phyloP scores from a whole-genome alignment of 2,888 invertebrate species.

The Coelopa pilipes region DNA sequence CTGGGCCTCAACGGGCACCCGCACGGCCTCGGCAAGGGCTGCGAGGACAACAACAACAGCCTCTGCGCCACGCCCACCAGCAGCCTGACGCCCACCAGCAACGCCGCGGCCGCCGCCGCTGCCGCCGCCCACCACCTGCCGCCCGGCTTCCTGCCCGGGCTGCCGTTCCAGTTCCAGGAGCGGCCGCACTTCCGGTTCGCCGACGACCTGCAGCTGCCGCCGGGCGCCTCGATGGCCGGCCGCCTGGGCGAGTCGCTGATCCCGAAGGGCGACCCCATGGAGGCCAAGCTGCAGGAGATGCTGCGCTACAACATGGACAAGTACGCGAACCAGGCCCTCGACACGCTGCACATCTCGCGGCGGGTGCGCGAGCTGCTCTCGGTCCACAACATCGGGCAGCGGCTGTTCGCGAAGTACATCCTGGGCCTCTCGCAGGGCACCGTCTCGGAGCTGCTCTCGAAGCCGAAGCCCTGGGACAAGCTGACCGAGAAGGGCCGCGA shows the following conservation, averaged over 20 bases:
- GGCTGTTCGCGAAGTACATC: constrained; percentile 98
- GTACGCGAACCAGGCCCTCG: constrained; percentile 91
- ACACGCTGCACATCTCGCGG: constrained; percentile 94
- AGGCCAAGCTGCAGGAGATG: constrained; percentile 92
- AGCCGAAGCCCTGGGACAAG: constrained; percentile 99
- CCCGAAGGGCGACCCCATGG: constrained; percentile 94
- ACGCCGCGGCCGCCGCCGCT: constrained; percentile 52
- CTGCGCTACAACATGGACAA: constrained; percentile 95
- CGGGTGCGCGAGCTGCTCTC: constrained; percentile 93
- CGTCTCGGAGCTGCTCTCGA: constrained; percentile 96
- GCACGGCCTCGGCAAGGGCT: constrained; percentile 35
- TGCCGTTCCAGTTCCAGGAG: constrained; percentile 79
- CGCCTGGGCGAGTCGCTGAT: constrained; percentile 89
- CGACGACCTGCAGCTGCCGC: constrained; percentile 81
- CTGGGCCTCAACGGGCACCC: constrained; percentile 53
- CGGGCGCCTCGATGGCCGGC: constrained; percentile 82
- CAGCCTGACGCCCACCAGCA: constrained; percentile 37
- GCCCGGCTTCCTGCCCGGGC: constrained; percentile 67
- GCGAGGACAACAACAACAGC: constrained; percentile 61
- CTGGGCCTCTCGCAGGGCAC: constrained; percentile 97
- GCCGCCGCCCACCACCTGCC: constrained; percentile 66
- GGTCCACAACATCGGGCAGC: constrained; percentile 98
- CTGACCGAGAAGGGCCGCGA: constrained; percentile 99
- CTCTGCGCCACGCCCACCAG: constrained; percentile 51
- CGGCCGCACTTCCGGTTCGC: constrained; percentile 85